These are phyloP conservation scores for Epicampocera succincta DNA, from an alignment of 2,888 invertebrate species.

Conservation along the genomic window DNA sequence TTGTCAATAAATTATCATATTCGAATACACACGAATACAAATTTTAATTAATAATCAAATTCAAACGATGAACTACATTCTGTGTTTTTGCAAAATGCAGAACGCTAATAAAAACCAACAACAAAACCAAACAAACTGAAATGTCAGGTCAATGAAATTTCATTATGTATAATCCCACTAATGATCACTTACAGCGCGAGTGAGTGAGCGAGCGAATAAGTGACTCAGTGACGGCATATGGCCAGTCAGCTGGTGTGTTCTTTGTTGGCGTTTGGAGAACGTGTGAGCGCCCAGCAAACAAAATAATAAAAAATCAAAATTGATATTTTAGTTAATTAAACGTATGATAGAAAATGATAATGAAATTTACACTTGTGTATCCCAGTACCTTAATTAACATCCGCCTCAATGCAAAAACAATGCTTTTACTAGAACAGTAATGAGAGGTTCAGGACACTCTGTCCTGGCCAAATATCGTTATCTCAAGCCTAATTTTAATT, in stretches of 20 bases:
- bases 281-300: too few species aligned
- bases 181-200: slow-evolving; percentile 27
- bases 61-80: slow-evolving; percentile 15
- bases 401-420: too few species aligned
- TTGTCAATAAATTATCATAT: slow-evolving; percentile 27
- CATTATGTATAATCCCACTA: not conserved
- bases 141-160: slow-evolving; percentile 53
- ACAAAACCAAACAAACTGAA: slow-evolving; percentile 29
- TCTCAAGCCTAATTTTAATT: too few species aligned
- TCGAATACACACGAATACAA: slow-evolving; percentile 28
- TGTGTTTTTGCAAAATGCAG: not conserved
- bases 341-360: too few species aligned
- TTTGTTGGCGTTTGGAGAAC: not conserved
- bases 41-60: slow-evolving; percentile 31
- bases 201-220: not conserved
- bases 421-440: too few species aligned
- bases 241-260: not conserved
- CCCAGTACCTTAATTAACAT: too few species aligned
- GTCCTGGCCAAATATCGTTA: too few species aligned
- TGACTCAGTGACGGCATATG: slow-evolving; percentile 20
- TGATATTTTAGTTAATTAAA: too few species aligned
- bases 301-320: too few species aligned
- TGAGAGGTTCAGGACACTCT: too few species aligned
- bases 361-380: too few species aligned
- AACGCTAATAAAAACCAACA: slow-evolving; percentile 10